Evolutionary conservation across 2,888 invertebrate species (phyloP).

Genomic region (Ochropacha duplaris): DNA sequence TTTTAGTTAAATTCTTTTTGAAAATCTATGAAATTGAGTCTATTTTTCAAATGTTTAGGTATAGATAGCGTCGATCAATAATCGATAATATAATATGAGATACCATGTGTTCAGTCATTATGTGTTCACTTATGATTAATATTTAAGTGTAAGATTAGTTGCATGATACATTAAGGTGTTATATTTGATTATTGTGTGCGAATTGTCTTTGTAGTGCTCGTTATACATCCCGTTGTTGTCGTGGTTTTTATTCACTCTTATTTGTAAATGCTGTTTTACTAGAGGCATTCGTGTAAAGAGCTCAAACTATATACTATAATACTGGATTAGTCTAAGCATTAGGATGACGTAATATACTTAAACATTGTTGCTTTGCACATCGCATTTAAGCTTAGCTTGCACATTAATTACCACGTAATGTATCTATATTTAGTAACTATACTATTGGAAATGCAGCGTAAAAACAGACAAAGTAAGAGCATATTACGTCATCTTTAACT

Average conservation of each 20-base stretch:
- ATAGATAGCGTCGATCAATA: constrained; percentile 18
- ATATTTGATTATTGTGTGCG: constrained; percentile 14
- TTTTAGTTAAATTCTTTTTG: constrained; percentile 65
- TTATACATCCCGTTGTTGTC: neutral
- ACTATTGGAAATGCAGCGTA: neutral
- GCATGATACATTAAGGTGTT: constrained; percentile 20
- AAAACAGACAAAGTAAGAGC: neutral
- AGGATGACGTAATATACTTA: constrained; percentile 36
- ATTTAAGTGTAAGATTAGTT: constrained; percentile 44
- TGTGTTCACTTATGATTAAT: constrained; percentile 71
- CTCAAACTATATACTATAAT: no score
- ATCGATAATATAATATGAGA: constrained; percentile 31
- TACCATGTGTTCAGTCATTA: constrained; percentile 70
- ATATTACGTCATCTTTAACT: neutral
- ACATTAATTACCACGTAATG: constrained; percentile 4
- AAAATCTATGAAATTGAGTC: constrained; percentile 25
- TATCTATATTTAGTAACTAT: neutral
- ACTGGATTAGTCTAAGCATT: constrained; percentile 5
- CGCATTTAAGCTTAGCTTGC: constrained; percentile 17
- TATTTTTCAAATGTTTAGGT: constrained; percentile 45
- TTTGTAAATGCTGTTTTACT: neutral
- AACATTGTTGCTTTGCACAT: constrained; percentile 38
- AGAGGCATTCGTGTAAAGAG: neutral
- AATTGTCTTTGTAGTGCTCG: constrained; percentile 12
- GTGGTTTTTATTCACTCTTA: neutral